These are phyloP conservation scores for Listrodromus nycthemerus DNA, from an alignment of 2,888 invertebrate genomes.

Conservation along the genomic window DNA sequence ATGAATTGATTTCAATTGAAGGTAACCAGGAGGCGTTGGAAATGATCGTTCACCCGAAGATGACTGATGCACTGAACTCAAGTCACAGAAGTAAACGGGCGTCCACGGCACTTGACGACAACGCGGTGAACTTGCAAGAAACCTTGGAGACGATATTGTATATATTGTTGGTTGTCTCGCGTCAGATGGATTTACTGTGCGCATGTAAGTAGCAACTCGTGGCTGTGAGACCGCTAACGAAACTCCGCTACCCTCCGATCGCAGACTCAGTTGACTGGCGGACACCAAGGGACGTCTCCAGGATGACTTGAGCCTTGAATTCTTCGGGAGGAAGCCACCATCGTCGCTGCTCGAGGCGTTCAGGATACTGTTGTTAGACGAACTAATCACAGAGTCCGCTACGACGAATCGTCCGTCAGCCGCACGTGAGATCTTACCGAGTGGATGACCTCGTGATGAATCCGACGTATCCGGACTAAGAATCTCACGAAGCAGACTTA, in stretches of 20 bases:
- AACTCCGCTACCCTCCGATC: conserved; percentile 88
- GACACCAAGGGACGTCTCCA: conserved; percentile 86
- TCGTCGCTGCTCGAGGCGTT: conserved; percentile 91
- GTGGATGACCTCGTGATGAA: conserved; percentile 83
- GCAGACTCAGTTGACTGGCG: conserved; percentile 89
- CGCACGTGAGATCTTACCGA: conserved; percentile 90
- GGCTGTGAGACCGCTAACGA: conserved; percentile 76
- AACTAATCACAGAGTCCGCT: conserved; percentile 85
- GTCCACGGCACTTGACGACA: conserved; percentile 88
- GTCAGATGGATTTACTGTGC: conserved; percentile 66
- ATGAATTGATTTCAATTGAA: conserved; percentile 88
- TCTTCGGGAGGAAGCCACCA: conserved; percentile 92
- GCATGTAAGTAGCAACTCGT: conserved; percentile 33
- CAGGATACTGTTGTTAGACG: conserved; percentile 86
- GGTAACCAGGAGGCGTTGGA: conserved; percentile 90
- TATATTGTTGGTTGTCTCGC: conserved; percentile 73
- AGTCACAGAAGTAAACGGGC: conserved; percentile 92
- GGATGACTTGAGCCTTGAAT: conserved; percentile 76
- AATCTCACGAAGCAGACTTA: conserved; percentile 90
- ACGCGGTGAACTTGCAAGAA: conserved; percentile 86
- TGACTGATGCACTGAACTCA: conserved; percentile 93
- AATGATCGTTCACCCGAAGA: conserved; percentile 92
- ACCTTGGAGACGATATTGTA: conserved; percentile 79
- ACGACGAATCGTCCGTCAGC: conserved; percentile 92
- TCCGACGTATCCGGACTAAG: conserved; percentile 85